Evolutionary conservation across 2,113 vertebrate genomes (phyloP).

Genomic region (Leptodactylus fuscus): DNA sequence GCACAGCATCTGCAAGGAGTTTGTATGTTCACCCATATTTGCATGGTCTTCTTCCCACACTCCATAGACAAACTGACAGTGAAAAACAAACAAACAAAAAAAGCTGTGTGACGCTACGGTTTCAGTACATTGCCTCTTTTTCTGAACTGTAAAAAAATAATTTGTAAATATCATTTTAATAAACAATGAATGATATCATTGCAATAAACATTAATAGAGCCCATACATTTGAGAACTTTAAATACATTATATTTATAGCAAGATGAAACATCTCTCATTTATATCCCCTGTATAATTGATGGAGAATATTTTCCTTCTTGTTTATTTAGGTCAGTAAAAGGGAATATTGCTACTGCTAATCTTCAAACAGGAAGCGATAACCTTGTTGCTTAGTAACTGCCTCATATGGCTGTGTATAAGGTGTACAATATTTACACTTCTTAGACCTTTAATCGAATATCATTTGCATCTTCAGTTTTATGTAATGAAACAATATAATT

Average conservation of each 20-base stretch:
- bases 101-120: no score
- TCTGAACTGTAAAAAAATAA: no score
- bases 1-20: no score
- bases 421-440: neutral
- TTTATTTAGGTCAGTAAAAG: neutral
- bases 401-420: neutral
- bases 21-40: no score
- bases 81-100: no score
- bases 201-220: no score
- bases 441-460: slow-evolving; percentile 1
- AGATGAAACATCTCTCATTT: neutral
- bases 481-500: neutral
- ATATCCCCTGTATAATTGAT: neutral
- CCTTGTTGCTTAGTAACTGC: slow-evolving; percentile 35
- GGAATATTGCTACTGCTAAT: neutral
- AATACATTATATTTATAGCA: neutral
- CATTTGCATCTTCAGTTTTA: neutral
- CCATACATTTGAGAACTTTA: no score
- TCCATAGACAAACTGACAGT: no score
- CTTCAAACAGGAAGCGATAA: neutral
- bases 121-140: no score
- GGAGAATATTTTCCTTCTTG: neutral
- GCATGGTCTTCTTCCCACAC: no score
- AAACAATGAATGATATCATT: no score
- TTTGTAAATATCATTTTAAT: no score